Evolutionary conservation across 1,140 invertebrate species (phyloP).

Genomic region (Drosophila kurseongensis): DNA sequence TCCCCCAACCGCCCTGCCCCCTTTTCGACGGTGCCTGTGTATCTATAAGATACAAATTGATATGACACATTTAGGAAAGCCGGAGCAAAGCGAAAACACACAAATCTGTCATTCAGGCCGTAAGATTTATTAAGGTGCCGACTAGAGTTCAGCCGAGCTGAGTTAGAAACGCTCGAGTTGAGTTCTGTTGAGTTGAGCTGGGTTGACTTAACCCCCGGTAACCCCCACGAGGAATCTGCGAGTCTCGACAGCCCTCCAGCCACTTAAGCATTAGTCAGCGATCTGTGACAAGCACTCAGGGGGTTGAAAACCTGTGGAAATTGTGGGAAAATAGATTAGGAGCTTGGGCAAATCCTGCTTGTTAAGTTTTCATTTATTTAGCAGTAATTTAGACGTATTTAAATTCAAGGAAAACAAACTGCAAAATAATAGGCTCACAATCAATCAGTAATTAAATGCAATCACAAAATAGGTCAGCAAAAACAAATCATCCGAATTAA

Average conservation of each 20-base stretch:
- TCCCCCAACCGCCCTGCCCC: neutral
- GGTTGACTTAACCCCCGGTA: constrained; percentile 35
- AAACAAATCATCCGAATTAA: too few relatives aligned
- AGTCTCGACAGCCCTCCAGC: neutral
- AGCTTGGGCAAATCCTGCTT: neutral
- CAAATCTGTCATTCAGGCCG: constrained; percentile 63
- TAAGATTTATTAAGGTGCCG: constrained; percentile 65
- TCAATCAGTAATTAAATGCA: too few relatives aligned
- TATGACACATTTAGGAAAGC: constrained; percentile 69
- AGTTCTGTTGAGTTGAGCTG: constrained; percentile 36
- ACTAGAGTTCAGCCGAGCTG: constrained; percentile 19
- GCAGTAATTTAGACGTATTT: neutral
- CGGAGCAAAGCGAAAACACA: constrained; percentile 38
- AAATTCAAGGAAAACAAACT: neutral
- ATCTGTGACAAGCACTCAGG: constrained; percentile 7
- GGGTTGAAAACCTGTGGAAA: neutral
- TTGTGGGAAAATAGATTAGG: neutral
- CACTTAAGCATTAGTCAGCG: constrained; percentile 35
- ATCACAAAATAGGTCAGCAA: too few relatives aligned
- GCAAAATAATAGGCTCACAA: too few relatives aligned
- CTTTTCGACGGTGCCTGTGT: constrained; percentile 8
- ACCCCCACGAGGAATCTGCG: neutral
- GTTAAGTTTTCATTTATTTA: neutral
- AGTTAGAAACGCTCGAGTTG: constrained; percentile 23
- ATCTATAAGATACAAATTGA: constrained; percentile 70